Evolutionary conservation across 2,113 vertebrate genomes (phyloP).

Genomic region (Nyctereutes procyonoides): DNA sequence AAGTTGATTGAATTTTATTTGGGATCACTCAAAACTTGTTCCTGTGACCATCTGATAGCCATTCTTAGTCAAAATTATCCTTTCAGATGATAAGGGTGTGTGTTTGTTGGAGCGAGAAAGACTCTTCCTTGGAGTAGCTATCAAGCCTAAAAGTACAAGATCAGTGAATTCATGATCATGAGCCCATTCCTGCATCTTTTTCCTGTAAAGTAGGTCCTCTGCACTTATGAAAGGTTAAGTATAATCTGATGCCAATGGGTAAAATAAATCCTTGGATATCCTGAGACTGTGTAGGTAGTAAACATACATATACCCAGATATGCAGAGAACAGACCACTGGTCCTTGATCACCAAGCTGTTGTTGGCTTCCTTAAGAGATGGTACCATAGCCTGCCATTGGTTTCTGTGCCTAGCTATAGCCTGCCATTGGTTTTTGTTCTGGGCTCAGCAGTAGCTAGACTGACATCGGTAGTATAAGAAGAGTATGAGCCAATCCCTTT

Average conservation of each 20-base stretch:
- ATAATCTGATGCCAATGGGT: not conserved
- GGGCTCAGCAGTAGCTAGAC: not conserved
- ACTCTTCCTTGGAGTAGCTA: not conserved
- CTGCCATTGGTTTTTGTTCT: not conserved
- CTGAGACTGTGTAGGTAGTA: not conserved
- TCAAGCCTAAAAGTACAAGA: not conserved
- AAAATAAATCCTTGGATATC: not conserved
- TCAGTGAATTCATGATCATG: not conserved
- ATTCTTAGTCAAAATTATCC: not conserved
- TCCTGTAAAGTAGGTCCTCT: accelerated
- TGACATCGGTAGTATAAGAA: not conserved
- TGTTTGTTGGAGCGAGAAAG: not conserved
- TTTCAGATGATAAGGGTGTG: not conserved
- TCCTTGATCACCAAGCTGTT: not conserved
- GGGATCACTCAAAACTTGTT: not conserved
- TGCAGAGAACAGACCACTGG: not conserved
- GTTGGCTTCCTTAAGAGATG: not conserved
- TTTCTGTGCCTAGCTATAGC: not conserved
- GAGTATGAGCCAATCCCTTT: not conserved
- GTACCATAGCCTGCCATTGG: not conserved
- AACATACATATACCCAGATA: not conserved
- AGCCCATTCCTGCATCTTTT: not conserved
- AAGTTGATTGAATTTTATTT: not conserved
- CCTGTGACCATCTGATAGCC: accelerated
- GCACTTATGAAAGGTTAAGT: not conserved